Evolutionary conservation across 2,113 vertebrate genomes (phyloP).

Genomic region (Carassius gibelio): DNA sequence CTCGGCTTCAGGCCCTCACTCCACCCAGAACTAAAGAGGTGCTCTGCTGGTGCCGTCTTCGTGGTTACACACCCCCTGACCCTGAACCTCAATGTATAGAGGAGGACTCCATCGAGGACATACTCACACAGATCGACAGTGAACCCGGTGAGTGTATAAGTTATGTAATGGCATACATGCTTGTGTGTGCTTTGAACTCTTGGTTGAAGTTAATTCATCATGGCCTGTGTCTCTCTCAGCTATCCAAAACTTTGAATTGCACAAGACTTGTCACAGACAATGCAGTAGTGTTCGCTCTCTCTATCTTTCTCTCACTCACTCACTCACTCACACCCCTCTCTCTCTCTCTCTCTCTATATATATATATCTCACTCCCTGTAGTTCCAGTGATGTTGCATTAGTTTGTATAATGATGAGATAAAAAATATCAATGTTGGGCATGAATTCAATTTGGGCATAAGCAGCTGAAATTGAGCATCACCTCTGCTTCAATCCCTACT

Average conservation of each 20-base stretch:
- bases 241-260: neutral
- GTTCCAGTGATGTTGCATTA: neutral
- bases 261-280: conserved; percentile 27
- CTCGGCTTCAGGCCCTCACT: conserved; percentile 83
- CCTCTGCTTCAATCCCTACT: neutral
- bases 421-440: neutral
- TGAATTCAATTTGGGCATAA: neutral
- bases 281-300: neutral
- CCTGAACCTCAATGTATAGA: conserved; percentile 82
- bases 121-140: conserved; percentile 93
- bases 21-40: conserved; percentile 91
- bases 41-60: conserved; percentile 92
- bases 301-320: neutral
- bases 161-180: neutral
- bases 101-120: conserved; percentile 92
- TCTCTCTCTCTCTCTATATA: no score
- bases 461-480: neutral
- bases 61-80: conserved; percentile 92
- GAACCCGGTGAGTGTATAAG: conserved; percentile 81
- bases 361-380: neutral
- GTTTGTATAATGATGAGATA: conserved; percentile 12
- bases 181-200: neutral
- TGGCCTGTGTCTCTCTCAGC: neutral
- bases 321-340: no score
- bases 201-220: conserved; percentile 5